A percentile compares a stretch with the other conserved stretches of the same genome.
These are phyloP conservation scores for Diarsia dahlii DNA, from an alignment of 2,888 invertebrate species.

Conservation along the genomic window DNA sequence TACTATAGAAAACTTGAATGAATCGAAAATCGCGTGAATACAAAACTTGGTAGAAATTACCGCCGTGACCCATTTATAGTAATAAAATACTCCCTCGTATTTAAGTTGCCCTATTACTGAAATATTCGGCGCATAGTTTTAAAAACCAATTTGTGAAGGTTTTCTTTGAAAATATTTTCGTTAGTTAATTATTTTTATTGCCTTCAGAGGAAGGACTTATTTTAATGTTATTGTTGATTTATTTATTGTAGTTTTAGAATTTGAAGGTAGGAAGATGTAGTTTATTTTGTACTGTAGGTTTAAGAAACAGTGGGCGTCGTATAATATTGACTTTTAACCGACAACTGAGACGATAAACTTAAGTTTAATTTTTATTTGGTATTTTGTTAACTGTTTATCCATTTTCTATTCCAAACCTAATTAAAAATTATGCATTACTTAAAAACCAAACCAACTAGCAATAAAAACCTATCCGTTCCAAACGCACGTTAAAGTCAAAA, in stretches of 20 bases:
- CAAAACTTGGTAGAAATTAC: slow-evolving; percentile 5
- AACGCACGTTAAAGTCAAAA: slow-evolving; percentile 47
- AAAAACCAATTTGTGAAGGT: slow-evolving; percentile 15
- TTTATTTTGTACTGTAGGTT: not conserved
- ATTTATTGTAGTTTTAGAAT: slow-evolving; percentile 1
- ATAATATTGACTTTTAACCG: not conserved
- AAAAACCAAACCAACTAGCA: not conserved
- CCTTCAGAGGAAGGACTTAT: slow-evolving; percentile 15
- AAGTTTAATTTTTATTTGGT: not conserved
- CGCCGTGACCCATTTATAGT: slow-evolving; percentile 45
- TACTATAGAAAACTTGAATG: slow-evolving; percentile 26
- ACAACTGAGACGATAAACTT: not conserved
- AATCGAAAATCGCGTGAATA: slow-evolving; percentile 25
- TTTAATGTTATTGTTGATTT: slow-evolving; percentile 10
- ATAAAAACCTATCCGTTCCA: slow-evolving; percentile 23
- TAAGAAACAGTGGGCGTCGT: not conserved
- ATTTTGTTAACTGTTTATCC: not conserved
- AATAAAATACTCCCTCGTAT: slow-evolving; percentile 28
- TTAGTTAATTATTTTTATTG: slow-evolving; percentile 17
- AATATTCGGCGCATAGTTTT: slow-evolving; percentile 25
- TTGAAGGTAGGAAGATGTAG: not conserved
- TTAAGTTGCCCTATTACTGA: slow-evolving; percentile 33
- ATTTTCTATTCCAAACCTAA: not conserved
- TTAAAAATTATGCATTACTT: not conserved
- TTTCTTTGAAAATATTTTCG: slow-evolving; percentile 29